Evolutionary conservation across 1,140 invertebrate genomes (phyloP).

Genomic region (Chrysopa pallens): DNA sequence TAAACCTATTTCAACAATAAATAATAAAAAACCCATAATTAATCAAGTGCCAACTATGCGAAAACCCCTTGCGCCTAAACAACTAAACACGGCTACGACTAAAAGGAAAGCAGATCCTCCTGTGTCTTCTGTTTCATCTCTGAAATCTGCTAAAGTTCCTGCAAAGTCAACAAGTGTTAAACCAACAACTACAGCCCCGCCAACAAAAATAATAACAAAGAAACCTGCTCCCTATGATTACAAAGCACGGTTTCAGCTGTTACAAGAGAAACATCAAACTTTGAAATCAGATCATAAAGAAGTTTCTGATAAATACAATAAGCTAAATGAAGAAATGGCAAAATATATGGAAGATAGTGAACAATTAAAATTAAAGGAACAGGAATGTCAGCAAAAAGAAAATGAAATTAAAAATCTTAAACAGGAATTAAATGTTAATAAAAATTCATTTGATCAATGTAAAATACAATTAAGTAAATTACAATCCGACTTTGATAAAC

Average conservation of each 20-base stretch:
- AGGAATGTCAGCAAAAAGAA: background rate
- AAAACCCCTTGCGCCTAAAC: no score
- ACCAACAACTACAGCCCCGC: no score
- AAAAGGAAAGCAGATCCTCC: no score
- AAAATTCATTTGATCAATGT: background rate
- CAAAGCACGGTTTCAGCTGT: background rate
- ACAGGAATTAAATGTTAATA: background rate
- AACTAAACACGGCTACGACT: no score
- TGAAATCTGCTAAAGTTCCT: no score
- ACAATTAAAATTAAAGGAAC: background rate
- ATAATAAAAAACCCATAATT: no score
- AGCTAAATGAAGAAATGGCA: background rate
- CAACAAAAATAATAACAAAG: background rate
- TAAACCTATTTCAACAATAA: no score
- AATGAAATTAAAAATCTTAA: background rate
- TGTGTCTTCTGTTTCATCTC: no score
- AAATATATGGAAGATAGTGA: background rate
- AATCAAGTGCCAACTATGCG: no score
- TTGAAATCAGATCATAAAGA: background rate
- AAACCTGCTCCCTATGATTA: background rate
- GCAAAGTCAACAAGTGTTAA: no score
- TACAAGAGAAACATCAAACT: background rate
- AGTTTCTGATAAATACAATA: background rate
- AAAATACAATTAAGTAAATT: background rate
- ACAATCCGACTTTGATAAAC: background rate